Base-by-base conservation (phyloP, 2,888 invertebrate genomes). In the Cryptus viduatorius region DNA sequence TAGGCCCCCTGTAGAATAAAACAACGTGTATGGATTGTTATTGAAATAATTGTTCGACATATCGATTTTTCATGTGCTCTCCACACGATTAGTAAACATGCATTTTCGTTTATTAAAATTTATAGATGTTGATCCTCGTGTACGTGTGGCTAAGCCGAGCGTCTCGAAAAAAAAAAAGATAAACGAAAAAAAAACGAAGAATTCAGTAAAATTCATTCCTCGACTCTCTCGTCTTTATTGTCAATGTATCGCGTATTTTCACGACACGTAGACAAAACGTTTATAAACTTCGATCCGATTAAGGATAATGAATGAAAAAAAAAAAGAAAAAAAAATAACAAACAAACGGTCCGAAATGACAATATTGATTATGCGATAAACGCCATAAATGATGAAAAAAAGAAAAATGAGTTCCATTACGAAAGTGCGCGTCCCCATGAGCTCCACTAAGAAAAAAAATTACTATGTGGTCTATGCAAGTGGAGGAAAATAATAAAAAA, bases 281-380 rank as follows among this genome's bases (percentile, higher is more conserved):
- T 46, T 72, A 59, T 48, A 16, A 72, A 59, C 16, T 68, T 44
- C 14, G 73, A 79, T 73, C 71, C 53, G 64, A 73, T 79, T 68
- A 71, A 56, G 75, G 68, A 84, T 53, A 76, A 64, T 64, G 16
- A 65, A 68, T 19, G 46, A 68, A 71, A 65, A 72, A 61, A 61
- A 50, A 61, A 61, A 44, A 67, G 50, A 46, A 64, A 80, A 24
- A 24, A 24, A 24, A 24, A 24, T n/a, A 24, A 24, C 24, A 24
- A 24, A 24, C 80, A 79, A 82, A 85, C 73, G 80, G 90, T 92
- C 89, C 90, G 89, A 90, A 82, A 87, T 90, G 91, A 92, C 92
- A 92, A 92, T 92, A 92, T 89, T 86, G 86, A 89, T 86, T 81
- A 88, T 82, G 88, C 86, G 85, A 82, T 86, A 82, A 83, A 87